A percentile compares a stretch with the other conserved stretches of the same genome.
phyloP scores from a whole-genome alignment of 2,113 vertebrate genomes.

The Pan troglodytes region NHGRI_mPanTro3-v2.1_pri NC_072401.2:70457001-70457500 shows the following conservation, averaged over 20 bases:
- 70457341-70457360: neutral
- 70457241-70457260: neutral
- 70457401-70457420: neutral
- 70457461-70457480: too few species aligned
- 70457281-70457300: neutral
- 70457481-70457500: too few species aligned
- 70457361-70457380: neutral
- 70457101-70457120: too few species aligned
- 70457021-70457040: neutral
- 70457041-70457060: neutral
- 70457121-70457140: neutral
- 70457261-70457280: neutral
- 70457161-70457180: neutral
- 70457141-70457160: neutral
- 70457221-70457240: neutral
- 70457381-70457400: neutral
- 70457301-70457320: neutral
- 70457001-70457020: neutral
- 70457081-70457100: neutral
- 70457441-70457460: too few species aligned
- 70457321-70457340: fast-evolving
- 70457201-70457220: neutral
- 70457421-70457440: too few species aligned
- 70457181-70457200: neutral
- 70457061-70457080: neutral